These are phyloP conservation scores for Mythimna impura DNA, from an alignment of 2,888 invertebrate species.

Conservation along the genomic window DNA sequence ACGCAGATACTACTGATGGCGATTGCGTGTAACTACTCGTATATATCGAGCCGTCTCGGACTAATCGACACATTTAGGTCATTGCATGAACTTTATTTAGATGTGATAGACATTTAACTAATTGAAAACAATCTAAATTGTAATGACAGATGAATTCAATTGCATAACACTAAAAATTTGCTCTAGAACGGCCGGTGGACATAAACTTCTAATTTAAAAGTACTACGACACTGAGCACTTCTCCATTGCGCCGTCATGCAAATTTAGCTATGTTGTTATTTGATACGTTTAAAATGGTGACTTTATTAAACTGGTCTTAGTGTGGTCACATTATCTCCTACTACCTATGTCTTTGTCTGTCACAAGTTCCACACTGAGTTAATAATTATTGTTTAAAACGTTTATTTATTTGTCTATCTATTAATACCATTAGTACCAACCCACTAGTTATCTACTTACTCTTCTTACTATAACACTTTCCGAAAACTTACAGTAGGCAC, in stretches of 20 bases:
- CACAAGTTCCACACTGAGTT: slow-evolving; percentile 1
- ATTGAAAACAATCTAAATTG: slow-evolving; percentile 36
- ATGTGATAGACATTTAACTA: slow-evolving; percentile 29
- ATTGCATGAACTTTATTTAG: slow-evolving; percentile 41
- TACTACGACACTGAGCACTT: slow-evolving; percentile 65
- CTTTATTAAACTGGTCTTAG: slow-evolving; percentile 72
- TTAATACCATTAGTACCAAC: too few relatives aligned
- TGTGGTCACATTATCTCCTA: slow-evolving; percentile 52
- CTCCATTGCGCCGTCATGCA: slow-evolving; percentile 77
- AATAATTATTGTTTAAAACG: not conserved
- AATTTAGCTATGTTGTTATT: slow-evolving; percentile 81
- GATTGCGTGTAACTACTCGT: not conserved
- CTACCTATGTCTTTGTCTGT: not conserved
- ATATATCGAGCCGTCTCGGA: not conserved
- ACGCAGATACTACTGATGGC: not conserved
- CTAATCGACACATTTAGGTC: slow-evolving; percentile 51
- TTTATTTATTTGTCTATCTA: not conserved
- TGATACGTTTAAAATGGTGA: slow-evolving; percentile 79
- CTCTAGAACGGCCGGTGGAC: slow-evolving; percentile 35
- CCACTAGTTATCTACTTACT: not conserved
- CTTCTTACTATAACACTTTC: not conserved
- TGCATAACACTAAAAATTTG: slow-evolving; percentile 18
- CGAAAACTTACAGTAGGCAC: not conserved
- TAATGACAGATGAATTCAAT: slow-evolving; percentile 35
- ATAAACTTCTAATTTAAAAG: slow-evolving; percentile 73